Conservation (phyloP, 1,140 invertebrate species). For the Zophobas morio region DNA sequence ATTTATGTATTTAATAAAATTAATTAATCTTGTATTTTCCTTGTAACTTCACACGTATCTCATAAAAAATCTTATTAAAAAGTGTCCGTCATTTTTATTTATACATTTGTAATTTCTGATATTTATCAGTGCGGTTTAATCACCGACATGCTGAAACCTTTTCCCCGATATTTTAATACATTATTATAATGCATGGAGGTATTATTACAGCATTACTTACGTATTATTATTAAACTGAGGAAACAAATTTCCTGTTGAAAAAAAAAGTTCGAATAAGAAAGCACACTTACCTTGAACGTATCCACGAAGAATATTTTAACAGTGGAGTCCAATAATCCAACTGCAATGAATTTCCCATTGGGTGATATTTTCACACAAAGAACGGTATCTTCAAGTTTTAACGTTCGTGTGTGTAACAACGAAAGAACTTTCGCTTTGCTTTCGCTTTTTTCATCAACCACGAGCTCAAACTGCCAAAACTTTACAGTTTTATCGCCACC, state of each 20-base stretch:
- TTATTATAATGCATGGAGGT: too few species aligned
- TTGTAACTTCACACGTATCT: too few species aligned
- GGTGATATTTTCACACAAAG: constrained; percentile 87
- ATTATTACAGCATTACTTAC: constrained; percentile 8
- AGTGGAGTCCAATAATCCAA: constrained; percentile 92
- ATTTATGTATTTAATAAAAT: too few species aligned
- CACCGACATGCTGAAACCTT: too few species aligned
- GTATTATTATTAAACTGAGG: background rate
- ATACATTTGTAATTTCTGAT: too few species aligned
- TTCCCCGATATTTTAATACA: too few species aligned
- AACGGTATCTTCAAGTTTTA: constrained; percentile 91
- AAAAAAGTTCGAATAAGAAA: constrained; percentile 12
- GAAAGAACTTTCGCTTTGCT: constrained; percentile 81
- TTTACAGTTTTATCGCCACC: constrained; percentile 92
- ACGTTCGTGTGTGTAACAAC: constrained; percentile 82
- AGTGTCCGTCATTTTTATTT: too few species aligned
- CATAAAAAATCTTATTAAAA: too few species aligned
- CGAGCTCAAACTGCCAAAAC: constrained; percentile 95
- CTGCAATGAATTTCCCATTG: constrained; percentile 91
- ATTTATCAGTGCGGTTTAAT: too few species aligned
- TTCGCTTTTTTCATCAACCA: constrained; percentile 75
- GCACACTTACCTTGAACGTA: constrained; percentile 84
- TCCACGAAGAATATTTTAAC: constrained; percentile 97
- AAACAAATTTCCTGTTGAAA: background rate
- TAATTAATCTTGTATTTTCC: too few species aligned